phyloP scores from a whole-genome alignment of 2,888 invertebrate species.

The Hedya salicella region DNA sequence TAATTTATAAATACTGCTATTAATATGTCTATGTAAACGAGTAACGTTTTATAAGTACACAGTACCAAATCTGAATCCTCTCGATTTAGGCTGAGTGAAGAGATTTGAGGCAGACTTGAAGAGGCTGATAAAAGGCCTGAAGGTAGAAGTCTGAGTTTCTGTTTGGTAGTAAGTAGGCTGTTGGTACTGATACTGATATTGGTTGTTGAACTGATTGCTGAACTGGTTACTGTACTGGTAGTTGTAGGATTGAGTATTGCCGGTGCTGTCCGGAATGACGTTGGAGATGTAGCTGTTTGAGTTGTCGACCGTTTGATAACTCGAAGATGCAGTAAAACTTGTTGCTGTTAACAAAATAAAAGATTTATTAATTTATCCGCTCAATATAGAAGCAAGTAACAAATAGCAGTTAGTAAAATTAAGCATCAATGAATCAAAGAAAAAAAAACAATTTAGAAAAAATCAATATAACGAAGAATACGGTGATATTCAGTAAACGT shows the following conservation, averaged over 20 bases:
- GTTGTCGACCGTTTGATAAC: conserved; percentile 73
- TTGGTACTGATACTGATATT: conserved; percentile 70
- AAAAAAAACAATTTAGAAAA: background rate
- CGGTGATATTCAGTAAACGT: no score
- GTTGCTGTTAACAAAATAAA: conserved; percentile 67
- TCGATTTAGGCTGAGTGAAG: conserved; percentile 73
- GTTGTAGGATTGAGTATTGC: conserved; percentile 71
- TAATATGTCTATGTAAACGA: conserved; percentile 40
- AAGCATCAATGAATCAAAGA: background rate
- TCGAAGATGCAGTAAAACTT: conserved; percentile 70
- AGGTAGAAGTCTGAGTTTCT: conserved; percentile 65
- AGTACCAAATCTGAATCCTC: conserved; percentile 74
- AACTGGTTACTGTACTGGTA: conserved; percentile 75
- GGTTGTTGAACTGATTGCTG: conserved; percentile 66
- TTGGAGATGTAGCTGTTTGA: conserved; percentile 82
- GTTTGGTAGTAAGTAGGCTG: conserved; percentile 66
- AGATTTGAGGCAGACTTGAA: conserved; percentile 77
- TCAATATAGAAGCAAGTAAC: background rate
- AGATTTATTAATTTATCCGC: conserved; percentile 20
- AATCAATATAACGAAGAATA: conserved; percentile 1
- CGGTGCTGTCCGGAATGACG: conserved; percentile 82
- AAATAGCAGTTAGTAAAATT: background rate
- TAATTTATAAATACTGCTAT: conserved; percentile 77
- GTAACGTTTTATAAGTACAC: conserved; percentile 67
- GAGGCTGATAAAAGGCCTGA: conserved; percentile 78